Evolutionary conservation across 1,140 invertebrate species (phyloP), one percentile per base, ranked within the genome.

Genomic region (Euura lappo): DNA sequence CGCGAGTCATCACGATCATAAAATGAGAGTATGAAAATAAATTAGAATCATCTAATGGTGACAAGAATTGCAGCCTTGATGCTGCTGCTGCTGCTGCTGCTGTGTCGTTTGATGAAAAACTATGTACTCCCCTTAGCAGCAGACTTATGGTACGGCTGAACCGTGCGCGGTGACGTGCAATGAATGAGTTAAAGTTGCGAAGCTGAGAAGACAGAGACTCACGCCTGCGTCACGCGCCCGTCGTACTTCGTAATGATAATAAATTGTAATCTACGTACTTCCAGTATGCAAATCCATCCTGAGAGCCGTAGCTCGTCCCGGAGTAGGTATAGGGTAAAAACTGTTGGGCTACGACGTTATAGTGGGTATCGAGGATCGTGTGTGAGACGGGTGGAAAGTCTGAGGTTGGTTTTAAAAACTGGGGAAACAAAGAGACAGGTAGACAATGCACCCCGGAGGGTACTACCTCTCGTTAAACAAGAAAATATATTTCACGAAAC

Each of bases 401-500:
- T 8, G 13, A 60, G 8, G 51, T n/a, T 8, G 51, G 28, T 28
- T 60, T 8, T 28, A 60, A 60, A 60, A 60, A 60, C 51, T 60
- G 51, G 8, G 66, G 13, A 68, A 42, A 68, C 44, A 68, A 68
- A 68, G 44, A 68, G 66, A 68, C 51, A 68, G 10, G 66, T 8
- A 68, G 66, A 68, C 66, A 68, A 68, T 68, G 66, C 66, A 68
- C 66, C 28, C 8, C 51, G 8, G 51, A 11, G 51, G 51, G 51
- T 60, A 60, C 66, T 42, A 11, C 28, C 66, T 68, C 66, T 68
- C 66, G 66, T 68, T 68, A 68, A 68, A 44, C 66, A 42, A 44
- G 66, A 68, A 68, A 68, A 68, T 68, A 68, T 68, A 68, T 68
- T 68, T 68, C 66, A 68, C 66, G 13, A 44, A 60, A 60, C 51